Base-by-base conservation (phyloP, 2,888 invertebrate genomes). In the Opisthograptis luteolata region DNA sequence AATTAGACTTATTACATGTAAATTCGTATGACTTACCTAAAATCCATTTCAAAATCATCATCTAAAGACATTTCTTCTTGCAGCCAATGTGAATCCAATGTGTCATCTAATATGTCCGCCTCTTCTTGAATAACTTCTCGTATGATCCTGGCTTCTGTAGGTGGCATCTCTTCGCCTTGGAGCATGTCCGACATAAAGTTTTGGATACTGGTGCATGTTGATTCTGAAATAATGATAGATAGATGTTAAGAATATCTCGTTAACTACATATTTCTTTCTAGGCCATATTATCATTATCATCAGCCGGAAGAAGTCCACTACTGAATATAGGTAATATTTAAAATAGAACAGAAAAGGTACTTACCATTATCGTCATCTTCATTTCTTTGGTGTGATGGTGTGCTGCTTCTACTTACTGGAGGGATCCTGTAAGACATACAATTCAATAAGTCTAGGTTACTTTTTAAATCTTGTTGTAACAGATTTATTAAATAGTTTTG, bases 151-250 rank as follows among this genome's bases (percentile, higher is more conserved):
- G 79, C 85, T 55, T 89, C 89, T 0, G 81, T 73, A 8, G 83
- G 83, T 0, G 80, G 79, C 60, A 89, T 72, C 44, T 86, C 87
- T 31, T 84, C 79, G 0, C 72, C 80, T 42, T 78, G 75, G 20
- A 88, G 64, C 0, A 89, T 80, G 36, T 88, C 88, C 1, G 78
- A 76, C 77, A 90, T 84, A 60, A 90, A 90, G 67, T 90, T 89
- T 17, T 80, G 81, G 40, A 89, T 87, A 39, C 88, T 88, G 48
- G 89, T 86, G 55, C 84, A 84, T 49, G 87, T 88, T 56, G 89
- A 89, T 46, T 81, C 89, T 90, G 74, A n/a, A 20, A 20, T 8
- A 2, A 14, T n/a, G n/a, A 28, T 8, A 22, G 12, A 20, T 24
- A n/a, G 2, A 9, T 30, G 3, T 12, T 14, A 14, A 13, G 12